Base-by-base conservation (phyloP, 2,113 vertebrate species). In the Lepisosteus oculatus region DNA sequence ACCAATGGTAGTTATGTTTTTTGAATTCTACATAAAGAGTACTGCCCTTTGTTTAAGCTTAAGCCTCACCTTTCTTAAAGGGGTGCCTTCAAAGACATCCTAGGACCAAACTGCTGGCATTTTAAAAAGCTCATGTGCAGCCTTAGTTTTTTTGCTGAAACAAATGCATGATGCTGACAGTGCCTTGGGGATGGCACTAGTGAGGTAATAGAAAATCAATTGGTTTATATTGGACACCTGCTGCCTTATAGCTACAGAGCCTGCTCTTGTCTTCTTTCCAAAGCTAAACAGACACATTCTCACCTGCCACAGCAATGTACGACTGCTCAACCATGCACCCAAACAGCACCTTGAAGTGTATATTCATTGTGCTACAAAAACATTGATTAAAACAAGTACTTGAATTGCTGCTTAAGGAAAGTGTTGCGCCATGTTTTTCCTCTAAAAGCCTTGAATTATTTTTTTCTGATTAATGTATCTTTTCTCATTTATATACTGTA, bases 101-200 rank as follows among this genome's bases (percentile, higher is more conserved):
- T 69, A 72, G 67, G 68, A 83, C 78, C 76, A 85, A 76, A 66
- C 62, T 61, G 45, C 56, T 51, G 73, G 76, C 75, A 69, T 74
- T n/a, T 45, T 14, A 66, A 66, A 14, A 43, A n/a, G 64, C 14
- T 13, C 43, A 8, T 44, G 14, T n/a, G 43, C 41, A 73, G 47
- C 69, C 56, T 68, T 42, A 7, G 9, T n/a, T 12, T 55, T 71
- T 56, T 73, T 72, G 71, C 72, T 51, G 64, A 78, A 75, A 79
- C 72, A 67, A 62, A 74, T 51, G 57, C 70, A 74, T 78, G 55
- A 70, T 65, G 72, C 7, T 73, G 43, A 54, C 63, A 75, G 73
- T 59, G 76, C 72, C 55, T 3, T 54, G 64, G 74, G 13, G 68
- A 72, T 51, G 65, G 69, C 65, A 72, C 68, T 75, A 74, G 72